Conservation (phyloP, 2,113 vertebrate species). For the Pipa parva region DNA sequence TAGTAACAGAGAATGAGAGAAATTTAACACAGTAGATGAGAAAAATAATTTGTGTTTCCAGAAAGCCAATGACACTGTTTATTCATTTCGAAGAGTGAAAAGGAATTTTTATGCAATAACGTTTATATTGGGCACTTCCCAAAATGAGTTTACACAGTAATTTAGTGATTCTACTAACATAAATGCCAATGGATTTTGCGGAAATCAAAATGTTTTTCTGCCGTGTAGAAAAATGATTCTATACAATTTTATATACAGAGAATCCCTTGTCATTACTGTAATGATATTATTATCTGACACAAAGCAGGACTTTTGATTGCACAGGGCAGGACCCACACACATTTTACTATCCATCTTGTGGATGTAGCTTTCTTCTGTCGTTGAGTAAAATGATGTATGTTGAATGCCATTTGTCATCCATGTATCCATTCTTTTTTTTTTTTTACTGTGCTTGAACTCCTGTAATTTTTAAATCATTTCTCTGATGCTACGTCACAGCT, state of each 20-base stretch:
- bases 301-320: neutral
- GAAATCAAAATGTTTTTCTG: conserved; percentile 1
- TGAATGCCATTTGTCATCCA: conserved; percentile 9
- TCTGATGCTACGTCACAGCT: conserved; percentile 27
- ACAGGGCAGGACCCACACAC: neutral
- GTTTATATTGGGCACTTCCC: too few species aligned
- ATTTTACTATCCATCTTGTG: neutral
- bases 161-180: neutral
- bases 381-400: conserved; percentile 16
- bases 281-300: conserved; percentile 12
- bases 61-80: too few species aligned
- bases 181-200: neutral
- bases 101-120: too few species aligned
- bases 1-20: too few species aligned
- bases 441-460: neutral
- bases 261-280: conserved; percentile 6
- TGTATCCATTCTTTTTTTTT: conserved; percentile 7
- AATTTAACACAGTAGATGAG: too few species aligned
- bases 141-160: too few species aligned
- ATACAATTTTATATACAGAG: conserved; percentile 1
- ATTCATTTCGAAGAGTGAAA: too few species aligned
- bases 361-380: neutral
- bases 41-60: too few species aligned
- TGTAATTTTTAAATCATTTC: conserved; percentile 14
- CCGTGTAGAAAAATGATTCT: neutral